Conservation (phyloP, 2,797 vertebrate genomes). For the Lerista edwardsae region DNA sequence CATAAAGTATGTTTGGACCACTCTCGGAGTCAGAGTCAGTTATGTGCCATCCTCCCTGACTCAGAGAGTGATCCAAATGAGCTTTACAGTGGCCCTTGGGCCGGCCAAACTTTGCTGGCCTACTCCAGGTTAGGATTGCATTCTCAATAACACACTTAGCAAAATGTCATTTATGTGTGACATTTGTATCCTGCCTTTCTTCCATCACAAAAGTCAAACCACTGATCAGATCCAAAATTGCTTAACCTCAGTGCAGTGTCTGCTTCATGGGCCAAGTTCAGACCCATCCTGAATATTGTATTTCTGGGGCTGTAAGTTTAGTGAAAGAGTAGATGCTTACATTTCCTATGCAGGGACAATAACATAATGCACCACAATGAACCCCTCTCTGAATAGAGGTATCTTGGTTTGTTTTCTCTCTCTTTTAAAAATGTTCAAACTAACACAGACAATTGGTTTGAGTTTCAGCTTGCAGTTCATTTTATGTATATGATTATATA, state of each 20-base stretch:
- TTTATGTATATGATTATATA: not conserved
- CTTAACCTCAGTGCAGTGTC: no score
- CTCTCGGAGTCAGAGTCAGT: no score
- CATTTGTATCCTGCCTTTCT: no score
- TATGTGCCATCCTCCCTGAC: no score
- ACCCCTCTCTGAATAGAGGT: not conserved
- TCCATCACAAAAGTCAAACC: no score
- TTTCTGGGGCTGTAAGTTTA: not conserved
- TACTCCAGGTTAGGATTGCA: no score
- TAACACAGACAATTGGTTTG: not conserved
- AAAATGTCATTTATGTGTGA: not conserved
- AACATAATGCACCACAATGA: not conserved
- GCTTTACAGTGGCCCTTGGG: no score
- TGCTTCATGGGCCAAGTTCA: no score
- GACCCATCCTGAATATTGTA: not conserved
- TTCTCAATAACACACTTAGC: not conserved
- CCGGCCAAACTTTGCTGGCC: no score
- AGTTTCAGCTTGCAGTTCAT: not conserved
- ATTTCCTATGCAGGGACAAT: not conserved
- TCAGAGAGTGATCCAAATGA: no score
- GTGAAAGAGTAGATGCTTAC: not conserved
- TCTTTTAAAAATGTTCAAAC: not conserved
- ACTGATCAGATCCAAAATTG: no score
- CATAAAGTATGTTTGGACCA: no score
- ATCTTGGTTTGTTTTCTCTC: not conserved